Base-by-base conservation (phyloP, 1,140 invertebrate genomes). In the Lepidurus couesii region DNA sequence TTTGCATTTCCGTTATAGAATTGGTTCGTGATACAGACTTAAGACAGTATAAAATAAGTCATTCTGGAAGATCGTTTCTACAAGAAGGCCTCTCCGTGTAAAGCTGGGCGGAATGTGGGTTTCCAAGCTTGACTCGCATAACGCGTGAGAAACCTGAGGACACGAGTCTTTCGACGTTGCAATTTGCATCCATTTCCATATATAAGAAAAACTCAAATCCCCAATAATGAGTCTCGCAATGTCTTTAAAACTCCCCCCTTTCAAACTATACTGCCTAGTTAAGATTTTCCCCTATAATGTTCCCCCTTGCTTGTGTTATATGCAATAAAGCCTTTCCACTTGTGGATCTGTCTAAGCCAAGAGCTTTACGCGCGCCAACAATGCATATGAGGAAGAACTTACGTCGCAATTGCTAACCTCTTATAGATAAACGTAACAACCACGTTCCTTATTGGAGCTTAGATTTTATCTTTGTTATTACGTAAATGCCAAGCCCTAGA, bases 241-340 rank as follows among this genome's bases (percentile, higher is more conserved):
- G 53, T 65, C 53, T 65, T 65, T 65, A 11, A 65, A 65, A 65
- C 8, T 16, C 13, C 53, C 47, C 53, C 53, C 53, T 21, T 65
- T 65, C 53, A 65, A 21, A 65, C 21, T 65, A 65, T 65, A 65
- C 53, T 65, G 21, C 53, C 53, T 65, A 65, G 53, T 65, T 65
- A 65, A 65, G 53, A 21, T 65, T 65, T 65, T 65, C 53, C 53
- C 53, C 8, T 65, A 65, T 65, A 65, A 65, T 65, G 53, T 65
- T 13, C 53, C 53, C 45, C 53, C 53, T 65, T 65, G 53, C 53
- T 65, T 65, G 53, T 65, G 53, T 65, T 65, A 65, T 65, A 65
- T 65, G 53, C 53, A 65, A 65, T 65, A 65, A 65, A 65, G 53
- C 53, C 53, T 65, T 65, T 65, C 53, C 53, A 65, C 53, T 65